Evolutionary conservation across 1,140 invertebrate genomes (phyloP).

Genomic region (Pseudomyrmex flavicornis): DNA sequence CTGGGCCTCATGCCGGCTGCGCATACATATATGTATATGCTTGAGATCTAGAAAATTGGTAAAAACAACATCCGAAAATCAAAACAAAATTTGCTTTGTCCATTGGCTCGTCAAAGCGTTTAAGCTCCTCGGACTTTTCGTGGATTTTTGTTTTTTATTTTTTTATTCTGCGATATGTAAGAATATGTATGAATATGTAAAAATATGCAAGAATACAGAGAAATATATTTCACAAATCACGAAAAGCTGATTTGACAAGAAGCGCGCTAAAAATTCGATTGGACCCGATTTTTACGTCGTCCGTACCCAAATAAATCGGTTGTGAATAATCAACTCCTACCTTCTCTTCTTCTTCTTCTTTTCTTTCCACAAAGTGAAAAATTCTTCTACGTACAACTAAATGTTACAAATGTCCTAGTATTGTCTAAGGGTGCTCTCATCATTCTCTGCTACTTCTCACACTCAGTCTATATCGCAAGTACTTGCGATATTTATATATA

Average conservation of each 20-base stretch:
- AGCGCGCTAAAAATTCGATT: constrained; percentile 72
- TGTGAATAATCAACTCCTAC: constrained; percentile 36
- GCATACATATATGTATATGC: not conserved
- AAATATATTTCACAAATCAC: constrained; percentile 69
- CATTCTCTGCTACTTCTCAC: constrained; percentile 64
- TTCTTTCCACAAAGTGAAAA: constrained; percentile 1
- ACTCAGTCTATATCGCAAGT: constrained; percentile 76
- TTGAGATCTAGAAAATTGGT: constrained; percentile 58
- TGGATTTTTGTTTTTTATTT: not conserved
- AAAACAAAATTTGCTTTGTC: constrained; percentile 22
- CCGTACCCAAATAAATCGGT: constrained; percentile 67
- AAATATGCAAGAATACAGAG: constrained; percentile 49
- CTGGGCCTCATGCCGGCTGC: not conserved
- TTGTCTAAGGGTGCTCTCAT: constrained; percentile 79
- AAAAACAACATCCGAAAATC: constrained; percentile 45
- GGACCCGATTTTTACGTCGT: constrained; percentile 74
- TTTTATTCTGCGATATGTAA: constrained; percentile 75
- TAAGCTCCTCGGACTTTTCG: not conserved
- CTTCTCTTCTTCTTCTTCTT: not conserved
- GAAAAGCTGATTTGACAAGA: constrained; percentile 74
- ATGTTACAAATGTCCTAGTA: constrained; percentile 75
- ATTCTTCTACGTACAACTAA: constrained; percentile 67
- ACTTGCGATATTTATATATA: constrained; percentile 71
- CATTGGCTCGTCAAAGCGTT: not conserved
- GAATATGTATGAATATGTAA: constrained; percentile 54